Conservation (phyloP, 1,140 invertebrate genomes). For the Lineus longissimus region DNA sequence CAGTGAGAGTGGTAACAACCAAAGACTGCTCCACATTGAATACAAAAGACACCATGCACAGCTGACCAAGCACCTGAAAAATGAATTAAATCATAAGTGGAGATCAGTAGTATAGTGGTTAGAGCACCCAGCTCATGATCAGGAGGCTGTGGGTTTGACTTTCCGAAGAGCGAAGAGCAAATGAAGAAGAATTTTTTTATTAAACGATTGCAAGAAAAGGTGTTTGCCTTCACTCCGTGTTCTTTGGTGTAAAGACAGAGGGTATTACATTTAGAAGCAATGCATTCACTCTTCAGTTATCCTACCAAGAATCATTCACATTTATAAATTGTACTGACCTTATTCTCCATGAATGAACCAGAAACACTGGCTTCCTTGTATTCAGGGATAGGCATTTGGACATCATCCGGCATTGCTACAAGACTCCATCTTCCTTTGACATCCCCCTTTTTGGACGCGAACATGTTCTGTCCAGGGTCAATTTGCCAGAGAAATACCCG, state of each 20-base stretch:
- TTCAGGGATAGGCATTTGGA: slow-evolving; percentile 26
- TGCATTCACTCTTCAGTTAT: background rate
- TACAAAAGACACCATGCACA: slow-evolving; percentile 34
- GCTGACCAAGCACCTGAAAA: slow-evolving; percentile 36
- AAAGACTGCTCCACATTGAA: slow-evolving; percentile 30
- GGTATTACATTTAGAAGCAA: no score
- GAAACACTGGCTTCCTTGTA: slow-evolving; percentile 30
- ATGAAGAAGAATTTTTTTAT: no score
- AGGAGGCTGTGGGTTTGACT: no score
- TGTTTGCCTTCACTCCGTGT: no score
- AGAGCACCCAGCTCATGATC: no score
- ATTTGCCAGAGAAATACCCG: slow-evolving; percentile 43
- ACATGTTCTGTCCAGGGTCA: slow-evolving; percentile 24
- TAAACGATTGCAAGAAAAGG: no score
- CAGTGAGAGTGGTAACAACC: slow-evolving; percentile 30
- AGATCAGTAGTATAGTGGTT: no score
- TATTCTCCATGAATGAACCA: slow-evolving; percentile 35
- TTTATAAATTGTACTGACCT: slow-evolving; percentile 24
- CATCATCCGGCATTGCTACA: slow-evolving; percentile 28
- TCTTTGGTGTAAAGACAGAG: no score
- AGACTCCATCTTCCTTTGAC: slow-evolving; percentile 39
- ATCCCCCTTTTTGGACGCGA: slow-evolving; percentile 26
- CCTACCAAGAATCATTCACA: background rate
- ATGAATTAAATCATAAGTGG: slow-evolving; percentile 3
- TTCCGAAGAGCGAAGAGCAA: no score